Percentiles rank a stretch among this genome's conserved stretches.
Evolutionary conservation across 2,888 invertebrate species (phyloP).

Genomic region (Euzophera pinguis): DNA sequence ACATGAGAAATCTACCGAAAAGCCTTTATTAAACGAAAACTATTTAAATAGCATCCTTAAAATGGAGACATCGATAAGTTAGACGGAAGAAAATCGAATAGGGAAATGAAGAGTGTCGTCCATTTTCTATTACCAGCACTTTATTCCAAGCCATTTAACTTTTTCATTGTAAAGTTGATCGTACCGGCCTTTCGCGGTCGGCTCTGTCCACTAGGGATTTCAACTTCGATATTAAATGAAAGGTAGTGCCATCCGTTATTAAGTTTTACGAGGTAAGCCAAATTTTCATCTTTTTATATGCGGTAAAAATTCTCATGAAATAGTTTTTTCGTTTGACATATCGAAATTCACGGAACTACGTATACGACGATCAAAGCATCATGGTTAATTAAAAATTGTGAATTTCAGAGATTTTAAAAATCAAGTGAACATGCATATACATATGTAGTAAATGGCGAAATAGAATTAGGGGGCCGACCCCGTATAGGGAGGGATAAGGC

Average conservation of each 20-base stretch:
- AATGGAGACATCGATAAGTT: constrained; percentile 21
- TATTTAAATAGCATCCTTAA: not conserved
- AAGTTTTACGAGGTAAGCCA: constrained; percentile 10
- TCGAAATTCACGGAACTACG: not conserved
- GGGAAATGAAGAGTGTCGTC: constrained; percentile 66
- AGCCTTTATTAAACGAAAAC: not conserved
- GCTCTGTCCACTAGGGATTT: constrained; percentile 34
- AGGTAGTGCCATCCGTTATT: constrained; percentile 31
- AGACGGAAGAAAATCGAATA: constrained; percentile 47
- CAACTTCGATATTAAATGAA: constrained; percentile 37
- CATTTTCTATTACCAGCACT: constrained; percentile 66
- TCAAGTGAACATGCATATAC: too few species aligned
- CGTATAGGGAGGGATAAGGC: too few species aligned
- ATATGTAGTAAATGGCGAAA: too few species aligned
- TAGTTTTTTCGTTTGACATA: not conserved
- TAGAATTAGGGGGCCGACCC: too few species aligned
- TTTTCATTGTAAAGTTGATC: constrained; percentile 58
- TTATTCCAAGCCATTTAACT: constrained; percentile 68
- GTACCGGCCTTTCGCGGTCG: constrained; percentile 44
- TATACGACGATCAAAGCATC: too few species aligned
- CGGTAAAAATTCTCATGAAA: not conserved
- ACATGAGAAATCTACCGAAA: not conserved
- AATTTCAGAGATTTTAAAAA: too few species aligned
- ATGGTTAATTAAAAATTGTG: too few species aligned
- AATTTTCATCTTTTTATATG: not conserved